Evolutionary conservation across 2,888 invertebrate species (phyloP), one percentile per base, ranked within the genome.

Genomic region (Melieria picta): DNA sequence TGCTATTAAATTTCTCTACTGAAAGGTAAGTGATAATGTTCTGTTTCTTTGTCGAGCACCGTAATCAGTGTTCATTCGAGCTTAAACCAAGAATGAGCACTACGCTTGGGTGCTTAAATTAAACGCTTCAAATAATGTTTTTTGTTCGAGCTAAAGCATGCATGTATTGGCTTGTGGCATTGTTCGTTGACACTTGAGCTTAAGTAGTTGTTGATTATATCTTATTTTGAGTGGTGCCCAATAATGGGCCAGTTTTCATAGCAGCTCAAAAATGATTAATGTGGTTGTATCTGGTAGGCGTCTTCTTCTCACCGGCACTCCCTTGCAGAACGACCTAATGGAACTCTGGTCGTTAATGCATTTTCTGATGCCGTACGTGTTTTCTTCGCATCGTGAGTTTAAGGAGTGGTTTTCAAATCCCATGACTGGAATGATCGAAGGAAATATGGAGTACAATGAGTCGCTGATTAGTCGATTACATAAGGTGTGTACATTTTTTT

Each of bases 371-470:
- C 98, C 98, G 58, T 93, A 94, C 86, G 95, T 98, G 78, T 98
- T 98, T 89, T 95, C 96, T 79, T 97, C 97, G 65, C 97, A 99
- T 88, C 91, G 94, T 68, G 97, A 98, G 88, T 97, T 96, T 86
- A 96, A 97, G 86, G 97, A 98, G 88, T 99, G 99, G 99, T 99
- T 99, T 89, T 95, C 96, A 72, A 96, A 96, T 88, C 98, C 98
- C 58, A 94, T 99, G 76, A 95, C 96, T 43, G 96, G 95, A 73
- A 97, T 97, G 96, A 95, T 97, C 76, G 97, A 97, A 86, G 96
- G 96, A 72, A 94, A 93, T 84, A 92, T 93, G 75, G 96, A 96
- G 85, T 96, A 95, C 87, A 96, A 96, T 88, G 95, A 96, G 83
- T 93, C 90, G 78, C 92, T 97, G 78, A 95, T 97, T 77, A 92